Percentiles rank a stretch among this genome's conserved stretches.
phyloP scores from a whole-genome alignment of 2,797 vertebrate species.

The Scomberomorus guttatus region DNA sequence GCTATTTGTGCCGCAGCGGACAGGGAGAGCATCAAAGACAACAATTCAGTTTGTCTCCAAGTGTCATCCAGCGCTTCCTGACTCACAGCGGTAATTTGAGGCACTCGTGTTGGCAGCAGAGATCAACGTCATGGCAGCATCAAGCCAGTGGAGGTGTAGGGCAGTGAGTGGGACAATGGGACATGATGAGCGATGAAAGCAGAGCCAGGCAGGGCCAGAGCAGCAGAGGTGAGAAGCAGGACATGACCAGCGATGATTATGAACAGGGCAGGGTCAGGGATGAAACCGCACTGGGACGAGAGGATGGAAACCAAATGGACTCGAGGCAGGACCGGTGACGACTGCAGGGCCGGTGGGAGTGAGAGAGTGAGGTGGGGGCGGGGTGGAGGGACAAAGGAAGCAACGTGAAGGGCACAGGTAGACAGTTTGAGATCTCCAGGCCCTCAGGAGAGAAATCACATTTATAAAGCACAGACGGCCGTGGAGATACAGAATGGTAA shows the following conservation, averaged over 20 bases:
- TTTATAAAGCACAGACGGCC: conserved; percentile 43
- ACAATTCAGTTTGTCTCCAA: conserved; percentile 51
- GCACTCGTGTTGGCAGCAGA: conserved; percentile 55
- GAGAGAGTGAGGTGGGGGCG: not conserved
- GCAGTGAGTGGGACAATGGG: conserved; percentile 57
- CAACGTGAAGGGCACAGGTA: conserved; percentile 36
- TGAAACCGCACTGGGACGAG: conserved; percentile 45
- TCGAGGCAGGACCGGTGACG: conserved; percentile 4
- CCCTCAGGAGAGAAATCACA: conserved; percentile 58
- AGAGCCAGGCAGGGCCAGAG: conserved; percentile 50
- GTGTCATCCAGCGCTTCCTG: conserved; percentile 46
- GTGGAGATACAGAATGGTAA: conserved; percentile 56
- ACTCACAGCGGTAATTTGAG: conserved; percentile 61
- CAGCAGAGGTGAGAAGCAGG: conserved; percentile 68
- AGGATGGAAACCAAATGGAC: conserved; percentile 49
- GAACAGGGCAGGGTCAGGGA: conserved; percentile 57
- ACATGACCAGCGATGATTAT: conserved; percentile 62
- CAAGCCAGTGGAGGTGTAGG: conserved; percentile 58
- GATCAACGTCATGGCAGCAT: conserved; percentile 49
- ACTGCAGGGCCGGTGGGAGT: conserved; percentile 26
- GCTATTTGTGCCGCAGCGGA: conserved; percentile 34
- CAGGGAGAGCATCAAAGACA: conserved; percentile 41
- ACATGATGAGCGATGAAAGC: conserved; percentile 65
- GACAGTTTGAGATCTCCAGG: conserved; percentile 53
- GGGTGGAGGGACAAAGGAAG: conserved; percentile 21